phyloP scores from a whole-genome alignment of 2,888 invertebrate species.

The Branchipolynoe longqiensis region DNA sequence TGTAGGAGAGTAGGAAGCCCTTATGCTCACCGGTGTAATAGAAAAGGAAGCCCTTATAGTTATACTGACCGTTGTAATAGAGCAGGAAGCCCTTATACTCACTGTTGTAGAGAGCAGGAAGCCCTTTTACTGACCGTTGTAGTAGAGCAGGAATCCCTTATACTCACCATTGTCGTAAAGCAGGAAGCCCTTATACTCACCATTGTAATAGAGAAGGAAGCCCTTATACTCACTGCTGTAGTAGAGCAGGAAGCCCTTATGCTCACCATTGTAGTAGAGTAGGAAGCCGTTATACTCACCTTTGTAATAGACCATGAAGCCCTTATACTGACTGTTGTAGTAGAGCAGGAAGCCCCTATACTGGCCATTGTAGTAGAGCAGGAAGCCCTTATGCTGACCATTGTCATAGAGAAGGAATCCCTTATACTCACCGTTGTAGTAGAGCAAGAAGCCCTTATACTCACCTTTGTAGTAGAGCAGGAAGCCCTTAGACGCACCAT shows the following conservation, averaged over 20 bases:
- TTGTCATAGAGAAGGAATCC: too few species aligned
- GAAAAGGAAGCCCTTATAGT: neutral
- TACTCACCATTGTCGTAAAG: neutral
- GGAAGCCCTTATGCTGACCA: neutral
- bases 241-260: neutral
- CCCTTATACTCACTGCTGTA: neutral
- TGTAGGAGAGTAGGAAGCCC: neutral
- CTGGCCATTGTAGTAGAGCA: neutral
- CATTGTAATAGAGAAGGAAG: neutral
- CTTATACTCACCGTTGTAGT: neutral
- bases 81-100: neutral
- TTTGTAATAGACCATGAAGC: conserved; percentile 30
- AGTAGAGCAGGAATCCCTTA: neutral
- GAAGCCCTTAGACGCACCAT: neutral
- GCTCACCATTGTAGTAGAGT: neutral
- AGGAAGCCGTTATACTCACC: neutral
- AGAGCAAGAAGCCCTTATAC: neutral
- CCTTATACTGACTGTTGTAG: neutral
- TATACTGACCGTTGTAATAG: neutral
- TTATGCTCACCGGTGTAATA: neutral
- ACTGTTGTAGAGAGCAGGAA: neutral
- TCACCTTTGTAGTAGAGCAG: neutral
- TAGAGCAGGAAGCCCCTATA: neutral
- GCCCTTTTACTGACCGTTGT: neutral
- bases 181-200: neutral